phyloP scores from a whole-genome alignment of 2,888 invertebrate species.

The Sarcophaga caerulescens region DNA sequence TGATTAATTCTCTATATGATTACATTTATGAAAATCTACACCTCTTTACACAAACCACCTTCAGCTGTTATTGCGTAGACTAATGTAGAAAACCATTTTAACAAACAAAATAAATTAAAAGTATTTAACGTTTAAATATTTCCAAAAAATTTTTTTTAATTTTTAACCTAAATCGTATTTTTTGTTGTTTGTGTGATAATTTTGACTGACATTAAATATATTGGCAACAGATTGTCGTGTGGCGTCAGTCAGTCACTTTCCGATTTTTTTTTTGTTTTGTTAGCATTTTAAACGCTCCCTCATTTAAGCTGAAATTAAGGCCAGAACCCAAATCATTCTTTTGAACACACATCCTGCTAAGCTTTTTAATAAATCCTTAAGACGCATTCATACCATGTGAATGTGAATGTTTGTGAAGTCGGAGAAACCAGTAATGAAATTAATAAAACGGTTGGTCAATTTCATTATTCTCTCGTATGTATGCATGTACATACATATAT shows the following conservation, averaged over 20 bases:
- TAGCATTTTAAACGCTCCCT: constrained; percentile 58
- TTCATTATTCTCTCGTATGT: neutral
- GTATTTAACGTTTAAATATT: too few relatives aligned
- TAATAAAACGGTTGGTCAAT: constrained; percentile 44
- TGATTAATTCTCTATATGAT: too few relatives aligned
- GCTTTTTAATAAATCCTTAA: constrained; percentile 64
- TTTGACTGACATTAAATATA: neutral
- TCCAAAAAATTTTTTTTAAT: too few relatives aligned
- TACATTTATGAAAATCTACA: too few relatives aligned
- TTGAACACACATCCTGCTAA: constrained; percentile 65
- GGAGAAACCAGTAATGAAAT: constrained; percentile 50
- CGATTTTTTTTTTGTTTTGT: neutral
- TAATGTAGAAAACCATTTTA: too few relatives aligned
- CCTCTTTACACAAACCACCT: too few relatives aligned
- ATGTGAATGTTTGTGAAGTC: constrained; percentile 10
- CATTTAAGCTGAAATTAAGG: constrained; percentile 42
- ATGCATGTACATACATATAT: neutral
- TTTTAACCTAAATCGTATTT: too few relatives aligned
- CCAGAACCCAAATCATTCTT: constrained; percentile 51
- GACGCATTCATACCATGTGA: constrained; percentile 22
- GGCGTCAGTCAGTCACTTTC: constrained; percentile 75
- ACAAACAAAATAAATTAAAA: too few relatives aligned
- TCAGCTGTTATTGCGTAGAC: too few relatives aligned
- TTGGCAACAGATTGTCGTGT: constrained; percentile 73
- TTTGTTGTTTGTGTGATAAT: neutral